phyloP scores from a whole-genome alignment of 2,888 invertebrate genomes.

The Drosophila ustulata region DNA sequence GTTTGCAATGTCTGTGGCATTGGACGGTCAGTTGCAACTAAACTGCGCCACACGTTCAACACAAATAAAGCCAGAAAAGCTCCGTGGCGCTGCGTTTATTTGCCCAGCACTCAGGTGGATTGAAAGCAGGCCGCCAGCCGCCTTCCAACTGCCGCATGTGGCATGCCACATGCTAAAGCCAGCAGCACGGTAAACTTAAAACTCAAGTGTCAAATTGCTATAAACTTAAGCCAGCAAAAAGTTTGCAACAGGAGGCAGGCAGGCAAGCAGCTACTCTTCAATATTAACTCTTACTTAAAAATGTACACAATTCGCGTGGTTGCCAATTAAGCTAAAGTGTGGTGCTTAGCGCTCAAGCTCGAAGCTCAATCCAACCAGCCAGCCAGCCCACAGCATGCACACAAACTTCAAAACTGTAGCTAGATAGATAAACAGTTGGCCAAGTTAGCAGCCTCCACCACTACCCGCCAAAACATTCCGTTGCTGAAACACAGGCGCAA shows the following conservation, averaged over 20 bases:
- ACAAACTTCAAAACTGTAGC: conserved; percentile 67
- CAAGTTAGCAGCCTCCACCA: conserved; percentile 30
- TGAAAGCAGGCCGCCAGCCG: conserved; percentile 10
- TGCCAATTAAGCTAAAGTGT: conserved; percentile 77
- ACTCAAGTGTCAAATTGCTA: conserved; percentile 70
- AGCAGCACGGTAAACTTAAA: conserved; percentile 31
- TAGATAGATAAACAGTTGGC: conserved; percentile 72
- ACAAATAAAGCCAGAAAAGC: conserved; percentile 39
- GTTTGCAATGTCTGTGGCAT: conserved; percentile 54
- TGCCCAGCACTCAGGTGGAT: conserved; percentile 55
- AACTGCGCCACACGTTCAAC: conserved; percentile 24
- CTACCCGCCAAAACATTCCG: background rate
- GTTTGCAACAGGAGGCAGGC: conserved; percentile 4
- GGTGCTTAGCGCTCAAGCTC: conserved; percentile 55
- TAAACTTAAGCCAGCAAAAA: conserved; percentile 40
- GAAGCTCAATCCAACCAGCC: conserved; percentile 25
- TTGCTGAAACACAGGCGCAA: conserved; percentile 55
- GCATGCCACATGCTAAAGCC: background rate
- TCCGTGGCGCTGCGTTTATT: conserved; percentile 31
- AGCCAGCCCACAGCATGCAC: conserved; percentile 38
- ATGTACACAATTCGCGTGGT: conserved; percentile 69
- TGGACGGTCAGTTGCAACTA: conserved; percentile 21
- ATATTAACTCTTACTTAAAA: conserved; percentile 79
- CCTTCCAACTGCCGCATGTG: background rate
- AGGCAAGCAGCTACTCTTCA: conserved; percentile 41